Base-by-base conservation (phyloP, 2,888 invertebrate genomes). In the Onchidella celtica region DNA sequence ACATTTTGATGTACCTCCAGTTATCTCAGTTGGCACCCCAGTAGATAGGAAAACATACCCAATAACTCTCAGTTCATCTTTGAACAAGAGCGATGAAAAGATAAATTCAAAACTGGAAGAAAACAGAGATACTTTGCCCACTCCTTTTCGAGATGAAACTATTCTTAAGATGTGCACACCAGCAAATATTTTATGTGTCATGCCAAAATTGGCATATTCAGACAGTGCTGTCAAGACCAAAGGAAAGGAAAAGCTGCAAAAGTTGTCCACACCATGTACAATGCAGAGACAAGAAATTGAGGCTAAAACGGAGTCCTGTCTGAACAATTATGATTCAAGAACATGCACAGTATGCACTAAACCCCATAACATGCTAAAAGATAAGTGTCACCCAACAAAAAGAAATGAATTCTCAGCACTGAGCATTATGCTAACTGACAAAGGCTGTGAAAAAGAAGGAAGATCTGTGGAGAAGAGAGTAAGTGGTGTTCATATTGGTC, bases 361-460 rank as follows among this genome's bases (percentile, higher is more conserved):
- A 9, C 57, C 34, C n/a, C 40, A 69, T 27, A 72, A 72, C 34
- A 55, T 55, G 6, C 57, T 11, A 1, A n/a, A n/a, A n/a, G n/a
- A n/a, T n/a, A n/a, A n/a, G n/a, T n/a, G n/a, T n/a, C n/a, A n/a
- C n/a, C n/a, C n/a, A n/a, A 55, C 29, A 17, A 72, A 72, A 9
- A 2, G 72, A 17, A 55, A 72, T 24, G 76, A 76, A n/a, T 76
- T 65, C 63, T 76, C 76, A 1, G 76, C 65, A 3, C 65, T 76
- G 76, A 76, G 76, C 24, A 66, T 32, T 21, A 76, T 76, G 32
- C n/a, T 76, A 66, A 76, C 76, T 34, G 66, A 65, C 47, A 76
- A 66, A 47, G 76, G 76, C 38, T 66, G 65, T 55, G 76, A 47
- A 24, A 76, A 65, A 21, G 76, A 76, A 17, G 66, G 32, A n/a